phyloP scores from a whole-genome alignment of 2,113 vertebrate species.

The Reinhardtius hippoglossoides region DNA sequence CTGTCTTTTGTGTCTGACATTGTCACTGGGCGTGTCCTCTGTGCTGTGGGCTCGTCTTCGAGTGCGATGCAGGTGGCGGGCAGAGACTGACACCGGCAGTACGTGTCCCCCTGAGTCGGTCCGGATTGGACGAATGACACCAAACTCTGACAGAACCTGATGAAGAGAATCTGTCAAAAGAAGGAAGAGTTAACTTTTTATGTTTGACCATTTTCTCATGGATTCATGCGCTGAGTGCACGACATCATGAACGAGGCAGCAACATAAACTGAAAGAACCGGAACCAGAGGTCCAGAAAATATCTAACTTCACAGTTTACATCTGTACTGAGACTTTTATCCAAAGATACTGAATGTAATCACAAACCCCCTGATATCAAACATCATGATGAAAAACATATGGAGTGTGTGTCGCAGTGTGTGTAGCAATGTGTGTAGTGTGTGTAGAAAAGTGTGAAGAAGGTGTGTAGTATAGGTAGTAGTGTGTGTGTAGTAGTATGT shows the following conservation, averaged over 20 bases:
- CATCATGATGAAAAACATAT: no score
- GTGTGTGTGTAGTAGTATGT: not conserved
- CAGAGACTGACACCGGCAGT: conserved; percentile 86
- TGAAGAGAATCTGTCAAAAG: conserved; percentile 81
- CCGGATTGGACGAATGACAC: conserved; percentile 87
- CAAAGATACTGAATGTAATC: no score
- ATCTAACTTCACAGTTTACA: no score
- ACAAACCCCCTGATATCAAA: no score
- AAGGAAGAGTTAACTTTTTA: not conserved
- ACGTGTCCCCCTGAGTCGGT: conserved; percentile 87
- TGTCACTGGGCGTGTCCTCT: not conserved
- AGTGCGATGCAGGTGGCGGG: conserved; percentile 72
- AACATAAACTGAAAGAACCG: not conserved
- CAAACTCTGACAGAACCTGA: conserved; percentile 85
- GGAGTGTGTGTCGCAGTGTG: no score
- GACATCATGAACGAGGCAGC: not conserved
- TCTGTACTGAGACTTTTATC: no score
- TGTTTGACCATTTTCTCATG: not conserved
- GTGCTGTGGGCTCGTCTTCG: conserved; percentile 71
- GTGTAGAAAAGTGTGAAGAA: no score
- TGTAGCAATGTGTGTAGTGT: no score
- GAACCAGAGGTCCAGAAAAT: not conserved
- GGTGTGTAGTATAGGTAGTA: not conserved
- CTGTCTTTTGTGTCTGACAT: not conserved
- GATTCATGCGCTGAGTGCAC: not conserved